phyloP scores from a whole-genome alignment of 2,888 invertebrate genomes.

The Schizotus pectinicornis region DNA sequence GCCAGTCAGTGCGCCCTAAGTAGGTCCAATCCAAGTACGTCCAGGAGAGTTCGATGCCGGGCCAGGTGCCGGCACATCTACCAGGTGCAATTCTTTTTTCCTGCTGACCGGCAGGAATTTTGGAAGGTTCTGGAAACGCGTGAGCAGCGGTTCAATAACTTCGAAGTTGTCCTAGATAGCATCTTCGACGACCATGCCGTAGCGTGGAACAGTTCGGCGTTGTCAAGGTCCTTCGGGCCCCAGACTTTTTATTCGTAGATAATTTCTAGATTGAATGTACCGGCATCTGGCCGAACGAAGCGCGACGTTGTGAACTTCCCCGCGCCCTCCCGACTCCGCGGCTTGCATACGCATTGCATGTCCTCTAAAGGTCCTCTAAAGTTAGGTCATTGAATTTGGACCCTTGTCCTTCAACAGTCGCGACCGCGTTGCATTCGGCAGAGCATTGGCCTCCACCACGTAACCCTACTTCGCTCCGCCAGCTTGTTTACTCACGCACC shows the following conservation, averaged over 20 bases:
- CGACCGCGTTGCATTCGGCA: slow-evolving; percentile 55
- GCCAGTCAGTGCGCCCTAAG: too few species aligned
- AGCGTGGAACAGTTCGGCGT: background rate
- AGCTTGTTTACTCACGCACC: slow-evolving; percentile 39
- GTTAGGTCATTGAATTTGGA: slow-evolving; percentile 62
- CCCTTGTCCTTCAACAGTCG: slow-evolving; percentile 58
- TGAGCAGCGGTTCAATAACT: slow-evolving; percentile 4
- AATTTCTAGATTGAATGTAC: slow-evolving; percentile 29
- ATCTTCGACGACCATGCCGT: too few species aligned
- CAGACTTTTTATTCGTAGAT: slow-evolving; percentile 25
- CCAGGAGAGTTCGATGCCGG: too few species aligned
- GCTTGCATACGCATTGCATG: slow-evolving; percentile 55
- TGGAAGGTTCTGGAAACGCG: too few species aligned
- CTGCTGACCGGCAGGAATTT: too few species aligned
- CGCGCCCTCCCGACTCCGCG: slow-evolving; percentile 20
- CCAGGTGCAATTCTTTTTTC: too few species aligned
- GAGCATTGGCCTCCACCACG: slow-evolving; percentile 48
- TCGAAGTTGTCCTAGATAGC: slow-evolving; percentile 12
- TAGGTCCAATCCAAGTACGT: too few species aligned
- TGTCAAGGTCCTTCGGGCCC: slow-evolving; percentile 15
- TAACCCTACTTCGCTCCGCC: slow-evolving; percentile 31
- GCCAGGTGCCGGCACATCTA: too few species aligned
- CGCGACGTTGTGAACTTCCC: slow-evolving; percentile 12
- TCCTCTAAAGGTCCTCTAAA: slow-evolving; percentile 61
- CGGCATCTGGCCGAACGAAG: slow-evolving; percentile 27